Percentiles rank a stretch among this genome's conserved stretches.
Conservation (phyloP, 1,140 invertebrate species). For the Apocrypta bakeri region DNA sequence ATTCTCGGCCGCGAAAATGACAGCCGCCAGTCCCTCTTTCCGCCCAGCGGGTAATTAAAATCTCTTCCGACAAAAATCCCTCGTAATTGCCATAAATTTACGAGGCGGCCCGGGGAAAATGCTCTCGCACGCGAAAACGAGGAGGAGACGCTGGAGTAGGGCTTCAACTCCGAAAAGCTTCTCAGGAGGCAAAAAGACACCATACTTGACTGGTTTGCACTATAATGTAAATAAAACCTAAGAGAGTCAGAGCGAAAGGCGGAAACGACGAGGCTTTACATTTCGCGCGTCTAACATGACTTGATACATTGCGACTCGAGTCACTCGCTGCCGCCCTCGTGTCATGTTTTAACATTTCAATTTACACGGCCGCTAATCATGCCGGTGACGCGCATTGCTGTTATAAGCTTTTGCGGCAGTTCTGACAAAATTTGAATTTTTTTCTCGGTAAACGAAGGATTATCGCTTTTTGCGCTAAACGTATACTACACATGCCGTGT, state of each 20-base stretch:
- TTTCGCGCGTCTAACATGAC: not conserved
- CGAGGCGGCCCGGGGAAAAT: slow-evolving; percentile 15
- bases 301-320: slow-evolving; percentile 41
- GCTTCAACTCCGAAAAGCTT: not conserved
- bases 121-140: not conserved
- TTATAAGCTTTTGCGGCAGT: not conserved
- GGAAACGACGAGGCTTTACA: slow-evolving; percentile 34
- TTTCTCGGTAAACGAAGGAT: slow-evolving; percentile 56
- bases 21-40: slow-evolving; percentile 37
- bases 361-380: slow-evolving; percentile 72
- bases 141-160: not conserved
- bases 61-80: slow-evolving; percentile 46
- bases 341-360: slow-evolving; percentile 73
- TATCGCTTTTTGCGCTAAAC: slow-evolving; percentile 60
- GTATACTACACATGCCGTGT: too few species aligned
- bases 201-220: too few species aligned
- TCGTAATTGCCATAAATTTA: slow-evolving; percentile 47
- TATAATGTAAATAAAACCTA: not conserved
- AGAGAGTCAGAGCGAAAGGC: slow-evolving; percentile 23
- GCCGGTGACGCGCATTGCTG: slow-evolving; percentile 58
- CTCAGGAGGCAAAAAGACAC: not conserved
- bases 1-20: slow-evolving; percentile 45
- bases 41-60: slow-evolving; percentile 50
- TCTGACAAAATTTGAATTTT: slow-evolving; percentile 47
- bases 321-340: slow-evolving; percentile 4